phyloP scores from a whole-genome alignment of 2,888 invertebrate genomes.

The Luperina testacea region DNA sequence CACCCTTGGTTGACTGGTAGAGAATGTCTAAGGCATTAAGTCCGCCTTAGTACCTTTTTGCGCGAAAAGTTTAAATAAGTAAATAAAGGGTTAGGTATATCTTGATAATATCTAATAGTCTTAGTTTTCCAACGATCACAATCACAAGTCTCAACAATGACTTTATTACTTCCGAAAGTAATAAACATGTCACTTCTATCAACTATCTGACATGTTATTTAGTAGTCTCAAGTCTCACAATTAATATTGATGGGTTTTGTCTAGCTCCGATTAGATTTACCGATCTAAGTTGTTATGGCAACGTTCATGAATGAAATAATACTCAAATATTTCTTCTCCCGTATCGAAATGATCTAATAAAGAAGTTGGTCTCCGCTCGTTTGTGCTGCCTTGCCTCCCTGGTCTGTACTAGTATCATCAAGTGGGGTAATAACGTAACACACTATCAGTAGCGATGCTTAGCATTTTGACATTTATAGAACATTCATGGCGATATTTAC shows the following conservation, averaged over 20 bases:
- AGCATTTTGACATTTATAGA: no score
- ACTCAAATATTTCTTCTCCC: not conserved
- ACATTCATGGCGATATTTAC: no score
- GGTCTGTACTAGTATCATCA: no score
- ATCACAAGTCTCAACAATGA: conserved; percentile 10
- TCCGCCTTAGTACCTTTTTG: no score
- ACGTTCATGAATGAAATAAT: not conserved
- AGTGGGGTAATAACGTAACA: no score
- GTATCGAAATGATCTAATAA: not conserved
- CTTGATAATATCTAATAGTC: not conserved
- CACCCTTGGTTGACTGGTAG: no score
- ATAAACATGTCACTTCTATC: conserved; percentile 32
- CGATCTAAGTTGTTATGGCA: not conserved
- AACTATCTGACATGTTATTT: conserved; percentile 17
- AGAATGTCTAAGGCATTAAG: no score
- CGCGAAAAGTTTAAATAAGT: no score
- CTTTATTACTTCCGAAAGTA: conserved; percentile 18
- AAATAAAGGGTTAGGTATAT: not conserved
- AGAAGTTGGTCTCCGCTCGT: no score
- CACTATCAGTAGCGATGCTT: no score
- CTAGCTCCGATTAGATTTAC: not conserved
- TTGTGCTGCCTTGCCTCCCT: no score
- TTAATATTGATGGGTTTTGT: conserved; percentile 25
- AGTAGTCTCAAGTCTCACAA: not conserved
- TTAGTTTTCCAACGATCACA: conserved; percentile 6